Conservation (phyloP, 2,113 vertebrate species). For the Rhynchomys soricoides region DNA sequence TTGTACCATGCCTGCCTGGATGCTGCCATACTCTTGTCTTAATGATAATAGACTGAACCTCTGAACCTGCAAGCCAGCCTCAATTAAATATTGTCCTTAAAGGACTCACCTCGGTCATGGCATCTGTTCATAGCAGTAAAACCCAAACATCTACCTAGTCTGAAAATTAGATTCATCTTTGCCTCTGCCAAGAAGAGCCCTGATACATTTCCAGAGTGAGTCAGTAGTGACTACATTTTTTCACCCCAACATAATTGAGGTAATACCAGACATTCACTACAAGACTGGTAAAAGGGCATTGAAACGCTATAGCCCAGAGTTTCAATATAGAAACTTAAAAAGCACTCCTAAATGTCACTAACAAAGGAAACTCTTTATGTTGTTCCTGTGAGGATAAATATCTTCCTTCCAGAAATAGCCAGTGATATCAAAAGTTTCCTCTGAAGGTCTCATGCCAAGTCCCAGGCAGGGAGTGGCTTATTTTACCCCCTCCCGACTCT, state of each 20-base stretch:
- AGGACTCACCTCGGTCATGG: too few relatives aligned
- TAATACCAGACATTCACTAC: not conserved
- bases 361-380: not conserved
- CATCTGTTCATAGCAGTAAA: too few relatives aligned
- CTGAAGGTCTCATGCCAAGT: not conserved
- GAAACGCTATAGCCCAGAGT: not conserved
- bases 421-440: not conserved
- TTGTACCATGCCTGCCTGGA: too few relatives aligned
- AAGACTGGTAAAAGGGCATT: not conserved
- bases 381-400: not conserved
- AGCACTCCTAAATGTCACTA: not conserved
- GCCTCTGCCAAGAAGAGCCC: not conserved
- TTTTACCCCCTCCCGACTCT: not conserved
- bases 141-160: not conserved
- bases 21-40: too few relatives aligned
- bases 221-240: not conserved
- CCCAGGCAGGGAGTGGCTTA: not conserved
- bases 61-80: too few relatives aligned
- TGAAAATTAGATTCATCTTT: constrained; percentile 24
- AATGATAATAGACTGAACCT: too few relatives aligned
- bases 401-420: not conserved
- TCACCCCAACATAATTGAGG: not conserved
- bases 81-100: too few relatives aligned
- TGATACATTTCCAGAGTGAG: not conserved
- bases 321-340: not conserved